Evolutionary conservation across 2,797 vertebrate genomes (phyloP).

Genomic region (Neoniphon sammara): DNA sequence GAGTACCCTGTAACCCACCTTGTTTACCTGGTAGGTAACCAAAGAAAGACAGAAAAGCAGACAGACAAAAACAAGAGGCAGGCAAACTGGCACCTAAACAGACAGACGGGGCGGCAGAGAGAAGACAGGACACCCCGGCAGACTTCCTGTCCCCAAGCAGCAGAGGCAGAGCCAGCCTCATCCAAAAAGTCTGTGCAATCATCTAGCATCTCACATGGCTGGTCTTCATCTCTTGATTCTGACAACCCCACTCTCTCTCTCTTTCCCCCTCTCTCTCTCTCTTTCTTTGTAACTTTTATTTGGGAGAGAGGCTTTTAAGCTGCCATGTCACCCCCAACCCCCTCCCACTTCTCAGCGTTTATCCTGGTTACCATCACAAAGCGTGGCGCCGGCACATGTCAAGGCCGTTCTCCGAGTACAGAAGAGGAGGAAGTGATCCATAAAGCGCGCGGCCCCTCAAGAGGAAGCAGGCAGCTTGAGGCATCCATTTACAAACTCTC

Average conservation of each 20-base stretch:
- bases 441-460: slow-evolving; percentile 71
- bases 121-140: slow-evolving; percentile 50
- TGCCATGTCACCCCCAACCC: slow-evolving; percentile 60
- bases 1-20: background rate
- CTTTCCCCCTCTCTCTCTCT: background rate
- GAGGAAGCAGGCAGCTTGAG: slow-evolving; percentile 63
- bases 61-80: slow-evolving; percentile 36
- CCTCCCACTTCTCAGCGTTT: slow-evolving; percentile 65
- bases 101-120: slow-evolving; percentile 44
- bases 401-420: slow-evolving; percentile 51
- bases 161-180: background rate
- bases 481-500: slow-evolving; percentile 66
- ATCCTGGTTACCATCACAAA: slow-evolving; percentile 81
- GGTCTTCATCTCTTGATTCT: slow-evolving; percentile 65
- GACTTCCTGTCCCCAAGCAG: slow-evolving; percentile 57
- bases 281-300: slow-evolving; percentile 73
- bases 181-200: slow-evolving; percentile 43
- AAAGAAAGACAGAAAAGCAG: background rate
- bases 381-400: slow-evolving; percentile 65
- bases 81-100: slow-evolving; percentile 51
- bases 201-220: slow-evolving; percentile 55
- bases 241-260: slow-evolving; percentile 54
- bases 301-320: slow-evolving; percentile 79
- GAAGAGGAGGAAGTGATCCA: slow-evolving; percentile 75
- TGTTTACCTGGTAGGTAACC: background rate